phyloP scores from a whole-genome alignment of 1,140 invertebrate species.

The Teleogryllus occipitalis region DNA sequence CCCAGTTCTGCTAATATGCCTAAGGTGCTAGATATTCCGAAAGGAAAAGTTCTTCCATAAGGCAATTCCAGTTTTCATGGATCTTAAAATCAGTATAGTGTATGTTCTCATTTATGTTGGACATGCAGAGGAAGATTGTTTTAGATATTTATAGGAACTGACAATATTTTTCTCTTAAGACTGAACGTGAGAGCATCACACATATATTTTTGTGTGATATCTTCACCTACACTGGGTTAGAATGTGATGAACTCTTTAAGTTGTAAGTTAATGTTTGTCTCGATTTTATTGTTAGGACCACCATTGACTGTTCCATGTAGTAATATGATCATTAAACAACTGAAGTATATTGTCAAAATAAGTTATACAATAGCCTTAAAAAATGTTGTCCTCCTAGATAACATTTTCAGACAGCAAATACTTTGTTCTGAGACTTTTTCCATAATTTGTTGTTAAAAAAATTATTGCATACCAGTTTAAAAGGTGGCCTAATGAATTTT shows the following conservation, averaged over 20 bases:
- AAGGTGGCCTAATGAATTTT: no score
- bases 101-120: not conserved
- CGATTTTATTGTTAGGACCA: no score
- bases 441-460: no score
- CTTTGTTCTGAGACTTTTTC: no score
- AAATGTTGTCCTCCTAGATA: no score
- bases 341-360: no score
- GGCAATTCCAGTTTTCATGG: not conserved
- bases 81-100: not conserved
- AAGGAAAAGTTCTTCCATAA: slow-evolving; percentile 35
- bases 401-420: no score
- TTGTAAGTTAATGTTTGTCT: no score
- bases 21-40: slow-evolving; percentile 31
- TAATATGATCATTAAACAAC: no score
- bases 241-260: not conserved
- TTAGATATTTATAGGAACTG: not conserved
- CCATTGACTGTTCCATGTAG: no score
- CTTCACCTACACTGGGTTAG: not conserved
- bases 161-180: not conserved
- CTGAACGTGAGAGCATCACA: not conserved
- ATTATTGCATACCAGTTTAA: no score
- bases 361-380: no score
- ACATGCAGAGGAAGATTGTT: not conserved
- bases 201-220: not conserved
- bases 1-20: slow-evolving; percentile 27